Percentiles rank a stretch among this genome's conserved stretches.
These are phyloP conservation scores for Chaitophorus viminalis DNA, from an alignment of 2,888 invertebrate genomes.

Conservation along the genomic window DNA sequence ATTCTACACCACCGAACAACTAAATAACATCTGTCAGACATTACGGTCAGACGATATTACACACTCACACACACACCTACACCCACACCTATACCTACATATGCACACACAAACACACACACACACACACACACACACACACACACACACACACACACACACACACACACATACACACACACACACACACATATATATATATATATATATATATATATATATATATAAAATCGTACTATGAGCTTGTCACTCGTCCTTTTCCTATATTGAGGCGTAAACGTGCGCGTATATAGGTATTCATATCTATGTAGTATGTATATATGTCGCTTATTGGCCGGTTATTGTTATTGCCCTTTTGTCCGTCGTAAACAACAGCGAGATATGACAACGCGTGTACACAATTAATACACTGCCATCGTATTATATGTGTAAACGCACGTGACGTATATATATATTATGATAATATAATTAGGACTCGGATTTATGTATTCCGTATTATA, in stretches of 20 bases:
- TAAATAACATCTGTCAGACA: background rate
- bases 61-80: no score
- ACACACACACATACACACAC: no score
- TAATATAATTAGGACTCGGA: background rate
- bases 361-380: background rate
- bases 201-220: no score
- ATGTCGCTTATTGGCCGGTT: background rate
- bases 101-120: no score
- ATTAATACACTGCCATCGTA: background rate
- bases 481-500: background rate
- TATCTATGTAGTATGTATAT: no score
- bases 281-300: background rate
- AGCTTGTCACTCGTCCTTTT: no score
- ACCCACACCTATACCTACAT: no score
- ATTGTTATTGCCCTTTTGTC: background rate
- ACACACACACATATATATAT: no score
- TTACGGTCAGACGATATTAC: background rate
- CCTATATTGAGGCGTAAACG: background rate
- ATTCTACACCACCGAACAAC: background rate
- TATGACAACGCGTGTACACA: background rate
- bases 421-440: background rate
- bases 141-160: no score
- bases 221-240: no score
- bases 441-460: background rate
- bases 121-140: no score